These are phyloP conservation scores for Leptopilina boulardi DNA, from an alignment of 1,140 invertebrate species.

Conservation along the genomic window DNA sequence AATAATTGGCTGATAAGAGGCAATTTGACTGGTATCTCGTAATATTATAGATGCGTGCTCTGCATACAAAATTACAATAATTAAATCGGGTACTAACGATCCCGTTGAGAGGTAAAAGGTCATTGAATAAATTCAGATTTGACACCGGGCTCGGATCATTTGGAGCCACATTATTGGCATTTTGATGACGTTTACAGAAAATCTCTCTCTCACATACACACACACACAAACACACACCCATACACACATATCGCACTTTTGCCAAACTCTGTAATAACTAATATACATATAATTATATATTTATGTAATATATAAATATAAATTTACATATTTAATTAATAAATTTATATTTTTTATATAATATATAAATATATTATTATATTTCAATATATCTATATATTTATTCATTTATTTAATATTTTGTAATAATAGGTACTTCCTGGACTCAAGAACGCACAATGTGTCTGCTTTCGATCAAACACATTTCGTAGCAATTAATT, in stretches of 20 bases:
- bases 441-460: slow-evolving; percentile 51
- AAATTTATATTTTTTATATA: background rate
- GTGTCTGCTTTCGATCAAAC: slow-evolving; percentile 45
- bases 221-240: no score
- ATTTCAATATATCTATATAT: slow-evolving; percentile 2
- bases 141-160: slow-evolving; percentile 20
- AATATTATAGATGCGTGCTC: slow-evolving; percentile 32
- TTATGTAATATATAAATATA: slow-evolving; percentile 36
- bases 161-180: slow-evolving; percentile 27
- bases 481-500: slow-evolving; percentile 40
- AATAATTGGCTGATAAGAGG: slow-evolving; percentile 15
- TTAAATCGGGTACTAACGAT: slow-evolving; percentile 27
- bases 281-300: slow-evolving; percentile 26
- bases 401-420: slow-evolving; percentile 40
- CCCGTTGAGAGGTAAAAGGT: slow-evolving; percentile 31
- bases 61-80: slow-evolving; percentile 32
- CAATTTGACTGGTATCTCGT: slow-evolving; percentile 16
- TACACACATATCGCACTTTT: slow-evolving; percentile 45
- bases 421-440: slow-evolving; percentile 59
- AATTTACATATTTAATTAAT: slow-evolving; percentile 24
- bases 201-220: no score
- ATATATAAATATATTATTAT: no score
- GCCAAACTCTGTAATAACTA: slow-evolving; percentile 56
- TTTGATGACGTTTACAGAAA: slow-evolving; percentile 44
- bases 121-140: slow-evolving; percentile 26